Base-by-base conservation (phyloP, 1,140 invertebrate species). In the Drosophila subpulchrella region DNA sequence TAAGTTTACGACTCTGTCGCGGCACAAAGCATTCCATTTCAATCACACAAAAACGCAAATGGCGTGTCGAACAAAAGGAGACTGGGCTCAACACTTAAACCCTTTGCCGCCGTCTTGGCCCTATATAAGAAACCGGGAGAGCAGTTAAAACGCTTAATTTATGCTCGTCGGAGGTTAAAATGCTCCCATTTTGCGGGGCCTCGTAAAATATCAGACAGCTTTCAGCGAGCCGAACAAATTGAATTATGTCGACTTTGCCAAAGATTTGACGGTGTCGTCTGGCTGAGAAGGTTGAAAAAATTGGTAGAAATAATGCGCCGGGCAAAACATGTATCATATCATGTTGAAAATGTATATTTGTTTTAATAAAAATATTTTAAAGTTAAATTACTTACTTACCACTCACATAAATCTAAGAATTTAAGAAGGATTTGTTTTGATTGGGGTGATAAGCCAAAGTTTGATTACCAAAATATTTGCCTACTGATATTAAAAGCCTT, bases 1-100 rank as follows among this genome's bases (percentile, higher is more conserved):
- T 84, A 83, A 84, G 53, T 83, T 84, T 76, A 83, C 72, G 81
- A 83, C 80, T 79, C 44, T 54, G 66, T 48, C 68, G 48, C 55
- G 30, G 41, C 56, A 41, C 56, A 61, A 58, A 66, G 63, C 71
- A 76, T 83, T 83, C 47, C 72, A 79, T 83, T 83, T 61, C 72
- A 83, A 83, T 82, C 77, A 82, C 71, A 58, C 55, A 68, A 61
- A 48, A 63, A 65, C 57, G 59, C 56, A 84, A 79, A 83, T 83
- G 75, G 75, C 75, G 80, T 82, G 79, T 75, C 62, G 57, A 81
- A 81, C 57, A 66, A 61, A 83, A 65, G 54, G 53, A 20, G 60
- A 12, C 54, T 30, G 15, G 38, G 34, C n/a, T 17, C 30, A 34
- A 47, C 66, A 50, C 66, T 58, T 58, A 24, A 67, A 71, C 67